These are phyloP conservation scores for Tenthredo mesomela DNA, from an alignment of 2,888 invertebrate species.

Conservation along the genomic window DNA sequence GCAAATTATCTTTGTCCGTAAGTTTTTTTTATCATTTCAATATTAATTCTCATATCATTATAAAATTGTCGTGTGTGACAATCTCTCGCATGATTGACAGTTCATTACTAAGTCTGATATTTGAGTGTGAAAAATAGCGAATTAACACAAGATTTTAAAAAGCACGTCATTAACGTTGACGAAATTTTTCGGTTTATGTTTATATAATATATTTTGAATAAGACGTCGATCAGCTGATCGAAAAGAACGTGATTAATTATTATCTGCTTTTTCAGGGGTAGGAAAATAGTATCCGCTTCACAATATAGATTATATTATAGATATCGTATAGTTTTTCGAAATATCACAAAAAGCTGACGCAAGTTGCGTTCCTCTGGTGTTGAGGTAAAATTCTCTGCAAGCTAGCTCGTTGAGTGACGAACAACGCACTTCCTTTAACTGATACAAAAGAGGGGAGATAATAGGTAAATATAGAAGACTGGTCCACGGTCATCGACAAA, in stretches of 20 bases:
- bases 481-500: slow-evolving; percentile 33
- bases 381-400: background rate
- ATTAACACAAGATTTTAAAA: background rate
- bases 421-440: background rate
- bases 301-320: too few relatives aligned
- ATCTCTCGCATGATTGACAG: too few relatives aligned
- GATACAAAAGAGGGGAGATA: slow-evolving; percentile 30
- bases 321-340: too few relatives aligned
- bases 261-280: too few relatives aligned
- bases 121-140: too few relatives aligned
- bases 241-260: background rate
- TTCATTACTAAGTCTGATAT: too few relatives aligned
- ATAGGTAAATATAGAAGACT: slow-evolving; percentile 23
- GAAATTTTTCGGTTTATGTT: background rate
- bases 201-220: too few relatives aligned
- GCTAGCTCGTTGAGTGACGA: slow-evolving; percentile 25
- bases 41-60: too few relatives aligned
- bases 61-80: too few relatives aligned
- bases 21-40: background rate
- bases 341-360: background rate
- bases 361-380: too few relatives aligned
- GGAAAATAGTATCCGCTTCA: too few relatives aligned
- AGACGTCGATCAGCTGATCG: background rate
- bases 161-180: background rate
- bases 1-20: background rate